Evolutionary conservation across 2,113 vertebrate genomes (phyloP).

Genomic region (Microcebus ravelobensis): DNA sequence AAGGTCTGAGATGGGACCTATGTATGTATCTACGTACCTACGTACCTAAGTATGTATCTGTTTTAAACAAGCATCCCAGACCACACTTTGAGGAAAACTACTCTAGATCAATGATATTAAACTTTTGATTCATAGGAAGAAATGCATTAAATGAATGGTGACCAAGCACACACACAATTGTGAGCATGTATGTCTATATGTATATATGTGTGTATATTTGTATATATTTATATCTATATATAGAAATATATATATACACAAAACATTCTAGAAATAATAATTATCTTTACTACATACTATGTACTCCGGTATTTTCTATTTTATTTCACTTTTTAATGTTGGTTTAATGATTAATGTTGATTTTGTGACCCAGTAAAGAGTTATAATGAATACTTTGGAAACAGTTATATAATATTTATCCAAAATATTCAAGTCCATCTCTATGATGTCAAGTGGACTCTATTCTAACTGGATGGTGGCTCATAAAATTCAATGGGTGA

Average conservation of each 20-base stretch:
- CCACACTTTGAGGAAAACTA: not conserved
- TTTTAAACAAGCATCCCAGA: not conserved
- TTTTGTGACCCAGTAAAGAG: not conserved
- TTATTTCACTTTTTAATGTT: not conserved
- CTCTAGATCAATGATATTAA: not conserved
- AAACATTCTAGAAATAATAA: not conserved
- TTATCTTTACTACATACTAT: not conserved
- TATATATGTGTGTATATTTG: not conserved
- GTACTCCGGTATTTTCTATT: not conserved
- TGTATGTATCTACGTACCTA: no score
- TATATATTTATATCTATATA: not conserved
- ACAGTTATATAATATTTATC: not conserved
- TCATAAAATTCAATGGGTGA: not conserved
- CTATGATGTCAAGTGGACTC: not conserved
- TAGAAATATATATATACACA: not conserved
- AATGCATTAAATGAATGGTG: not conserved
- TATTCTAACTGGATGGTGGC: not conserved
- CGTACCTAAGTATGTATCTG: not conserved
- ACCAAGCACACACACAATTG: not conserved
- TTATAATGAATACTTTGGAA: conserved; percentile 27
- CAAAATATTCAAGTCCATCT: conserved; percentile 16
- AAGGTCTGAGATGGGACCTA: not conserved
- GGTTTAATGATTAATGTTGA: not conserved
- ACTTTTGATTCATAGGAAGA: not conserved
- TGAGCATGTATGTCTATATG: not conserved